Conservation (phyloP, 2,888 invertebrate species). For the Andrena hattorfiana region DNA sequence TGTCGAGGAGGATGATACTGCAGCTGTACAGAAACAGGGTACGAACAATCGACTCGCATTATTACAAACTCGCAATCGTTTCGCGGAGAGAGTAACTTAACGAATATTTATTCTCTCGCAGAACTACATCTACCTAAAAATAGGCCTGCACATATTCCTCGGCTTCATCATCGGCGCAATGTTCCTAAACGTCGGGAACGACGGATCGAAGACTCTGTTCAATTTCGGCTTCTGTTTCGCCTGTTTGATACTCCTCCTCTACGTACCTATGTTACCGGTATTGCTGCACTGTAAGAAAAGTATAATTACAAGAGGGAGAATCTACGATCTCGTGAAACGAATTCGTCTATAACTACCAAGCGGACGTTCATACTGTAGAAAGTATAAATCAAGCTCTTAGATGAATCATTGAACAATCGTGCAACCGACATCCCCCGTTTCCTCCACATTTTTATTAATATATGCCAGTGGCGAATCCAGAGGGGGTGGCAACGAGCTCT, state of each 20-base stretch:
- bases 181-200: conserved; percentile 91
- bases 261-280: conserved; percentile 93
- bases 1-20: conserved; percentile 90
- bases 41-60: conserved; percentile 57
- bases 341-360: background rate
- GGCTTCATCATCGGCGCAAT: conserved; percentile 90
- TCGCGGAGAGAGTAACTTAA: background rate
- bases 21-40: conserved; percentile 92
- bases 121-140: conserved; percentile 90
- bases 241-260: conserved; percentile 92
- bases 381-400: too few species aligned
- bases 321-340: conserved; percentile 1
- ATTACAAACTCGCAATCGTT: background rate
- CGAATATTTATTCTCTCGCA: conserved; percentile 77
- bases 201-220: conserved; percentile 92
- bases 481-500: too few species aligned
- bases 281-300: conserved; percentile 90
- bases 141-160: conserved; percentile 89
- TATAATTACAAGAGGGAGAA: conserved; percentile 1
- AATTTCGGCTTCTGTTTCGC: conserved; percentile 95
- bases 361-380: too few species aligned
- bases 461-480: too few species aligned
- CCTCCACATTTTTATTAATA: too few species aligned
- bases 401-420: too few species aligned
- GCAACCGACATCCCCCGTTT: too few species aligned